Base-by-base conservation (phyloP, 2,888 invertebrate species). In the Augiades crinisus region DNA sequence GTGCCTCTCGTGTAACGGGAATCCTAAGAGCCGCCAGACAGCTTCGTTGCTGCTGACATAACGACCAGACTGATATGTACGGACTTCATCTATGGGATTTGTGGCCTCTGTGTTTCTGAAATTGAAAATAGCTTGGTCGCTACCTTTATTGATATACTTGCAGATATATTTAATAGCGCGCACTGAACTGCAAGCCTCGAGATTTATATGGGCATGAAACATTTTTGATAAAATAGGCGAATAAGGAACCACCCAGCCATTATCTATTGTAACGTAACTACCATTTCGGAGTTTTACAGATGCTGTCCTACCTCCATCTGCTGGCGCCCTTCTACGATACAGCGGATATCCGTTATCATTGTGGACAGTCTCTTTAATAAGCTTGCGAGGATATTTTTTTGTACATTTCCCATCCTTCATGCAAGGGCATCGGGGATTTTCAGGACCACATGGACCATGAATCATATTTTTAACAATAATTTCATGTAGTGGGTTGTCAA, bases 211-310 rank as follows among this genome's bases (percentile, higher is more conserved):
- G 22, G 22, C 22, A 22, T 5, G 5, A 22, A 22, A 22, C 22
- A 5, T 22, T 22, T 22, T 22, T 22, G 22, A 22, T 5, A 22
- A 22, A 22, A 22, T 7, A 22, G 22, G 22, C 22, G 22, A 22
- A 22, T n/a, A 61, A 33, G 61, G 61, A 46, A 63, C 60, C 56
- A 60, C 56, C 59, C 56, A 60, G 56, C 58, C 52, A 58, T 61
- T 60, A 54, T 60, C 54, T 47, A 60, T 53, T 34, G 58, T 34
- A 54, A 63, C n/a, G 55, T 59, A 22, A 53, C 54, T 22, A 22
- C 22, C 53, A 50, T 55, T 47, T 56, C 31, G 54, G 37, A 56
- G 37, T 51, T 59, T 60, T 30, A 56, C 57, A 49, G 46, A 53
- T 56, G 57, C 56, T 6, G 57, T 56, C 53, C 56, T 56, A 31